phyloP scores from a whole-genome alignment of 2,888 invertebrate genomes.

The Pollenia griseotomentosa region DNA sequence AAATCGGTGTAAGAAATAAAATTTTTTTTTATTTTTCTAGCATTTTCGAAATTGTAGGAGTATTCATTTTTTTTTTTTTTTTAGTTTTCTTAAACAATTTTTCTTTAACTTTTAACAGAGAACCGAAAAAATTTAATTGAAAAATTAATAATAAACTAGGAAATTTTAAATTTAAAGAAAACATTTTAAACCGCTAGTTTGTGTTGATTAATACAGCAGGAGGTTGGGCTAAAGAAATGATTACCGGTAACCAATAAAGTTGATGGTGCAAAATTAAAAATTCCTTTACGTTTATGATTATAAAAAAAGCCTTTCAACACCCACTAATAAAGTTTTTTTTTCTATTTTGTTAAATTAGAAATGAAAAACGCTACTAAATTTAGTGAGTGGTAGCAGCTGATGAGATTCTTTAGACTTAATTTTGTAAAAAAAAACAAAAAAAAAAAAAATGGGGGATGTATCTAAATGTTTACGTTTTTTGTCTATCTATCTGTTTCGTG shows the following conservation, averaged over 20 bases:
- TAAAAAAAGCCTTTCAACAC: slow-evolving; percentile 70
- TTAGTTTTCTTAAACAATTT: slow-evolving; percentile 32
- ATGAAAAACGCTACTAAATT: slow-evolving; percentile 19
- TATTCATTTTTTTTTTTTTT: slow-evolving; percentile 16
- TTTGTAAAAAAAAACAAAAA: not conserved
- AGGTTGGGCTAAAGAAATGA: slow-evolving; percentile 20
- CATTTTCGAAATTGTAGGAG: slow-evolving; percentile 61
- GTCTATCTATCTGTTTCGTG: slow-evolving; percentile 30
- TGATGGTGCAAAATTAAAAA: slow-evolving; percentile 56
- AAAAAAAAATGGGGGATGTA: slow-evolving; percentile 10
- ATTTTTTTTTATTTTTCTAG: not conserved
- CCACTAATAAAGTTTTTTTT: slow-evolving; percentile 59
- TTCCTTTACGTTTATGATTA: slow-evolving; percentile 60
- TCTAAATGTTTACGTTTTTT: slow-evolving; percentile 13
- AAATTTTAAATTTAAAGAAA: slow-evolving; percentile 20
- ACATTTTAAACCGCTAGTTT: slow-evolving; percentile 59
- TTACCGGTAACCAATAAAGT: not conserved
- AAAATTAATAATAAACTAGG: slow-evolving; percentile 57
- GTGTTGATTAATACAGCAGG: slow-evolving; percentile 49
- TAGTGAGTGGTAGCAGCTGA: not conserved
- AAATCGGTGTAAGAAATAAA: slow-evolving; percentile 30
- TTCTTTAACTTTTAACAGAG: not conserved
- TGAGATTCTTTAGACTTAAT: slow-evolving; percentile 1
- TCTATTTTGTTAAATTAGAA: slow-evolving; percentile 1
- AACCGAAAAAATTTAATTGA: slow-evolving; percentile 37